Conservation (phyloP, 2,888 invertebrate species). For the Drosophila paracracens region DNA sequence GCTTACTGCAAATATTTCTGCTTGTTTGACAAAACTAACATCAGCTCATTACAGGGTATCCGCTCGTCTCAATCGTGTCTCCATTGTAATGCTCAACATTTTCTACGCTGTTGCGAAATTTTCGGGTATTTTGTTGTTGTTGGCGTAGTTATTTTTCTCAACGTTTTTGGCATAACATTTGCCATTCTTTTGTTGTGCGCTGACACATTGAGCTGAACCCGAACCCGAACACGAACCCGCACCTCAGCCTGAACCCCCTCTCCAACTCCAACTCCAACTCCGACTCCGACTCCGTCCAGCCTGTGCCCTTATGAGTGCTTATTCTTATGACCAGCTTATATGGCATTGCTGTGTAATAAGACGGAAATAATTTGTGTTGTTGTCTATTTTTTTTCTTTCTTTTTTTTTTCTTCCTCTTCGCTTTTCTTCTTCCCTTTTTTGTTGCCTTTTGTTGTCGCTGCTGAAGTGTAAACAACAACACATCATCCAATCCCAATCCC, state of each 20-base stretch:
- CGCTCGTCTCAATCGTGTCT: background rate
- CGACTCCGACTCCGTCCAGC: background rate
- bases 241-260: conserved; percentile 7
- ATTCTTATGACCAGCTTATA: conserved; percentile 66
- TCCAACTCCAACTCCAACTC: conserved; percentile 1
- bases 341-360: conserved; percentile 82
- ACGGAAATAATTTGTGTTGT: conserved; percentile 82
- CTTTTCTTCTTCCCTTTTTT: conserved; percentile 11
- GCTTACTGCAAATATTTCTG: background rate
- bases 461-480: conserved; percentile 64
- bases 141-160: conserved; percentile 19
- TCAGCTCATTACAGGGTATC: conserved; percentile 4
- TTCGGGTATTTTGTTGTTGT: conserved; percentile 65
- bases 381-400: conserved; percentile 28
- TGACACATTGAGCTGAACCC: conserved; percentile 59
- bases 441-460: conserved; percentile 19
- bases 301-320: conserved; percentile 51
- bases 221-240: conserved; percentile 1
- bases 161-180: conserved; percentile 38
- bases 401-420: background rate
- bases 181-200: conserved; percentile 49
- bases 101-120: conserved; percentile 51
- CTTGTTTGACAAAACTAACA: background rate
- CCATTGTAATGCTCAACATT: background rate
- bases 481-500: conserved; percentile 31